Evolutionary conservation across 2,888 invertebrate genomes (phyloP).

Genomic region (Sepioteuthis lessoniana): DNA sequence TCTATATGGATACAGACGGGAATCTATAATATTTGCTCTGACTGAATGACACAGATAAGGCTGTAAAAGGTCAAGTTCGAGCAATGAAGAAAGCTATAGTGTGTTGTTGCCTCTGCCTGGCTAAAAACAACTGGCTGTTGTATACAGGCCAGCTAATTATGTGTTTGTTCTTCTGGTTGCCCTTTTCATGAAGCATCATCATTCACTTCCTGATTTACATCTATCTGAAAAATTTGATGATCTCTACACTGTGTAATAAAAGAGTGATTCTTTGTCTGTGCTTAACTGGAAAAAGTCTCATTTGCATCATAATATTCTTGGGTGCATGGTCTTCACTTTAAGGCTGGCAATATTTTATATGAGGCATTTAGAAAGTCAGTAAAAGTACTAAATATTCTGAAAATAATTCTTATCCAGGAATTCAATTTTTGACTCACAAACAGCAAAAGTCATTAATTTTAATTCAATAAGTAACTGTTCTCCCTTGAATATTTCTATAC

Average conservation of each 20-base stretch:
- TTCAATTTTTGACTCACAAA: no score
- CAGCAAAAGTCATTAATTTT: no score
- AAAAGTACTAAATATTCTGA: no score
- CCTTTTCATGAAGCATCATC: background rate
- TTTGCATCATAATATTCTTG: background rate
- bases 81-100: background rate
- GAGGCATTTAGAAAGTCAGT: no score
- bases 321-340: background rate
- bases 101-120: background rate
- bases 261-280: background rate
- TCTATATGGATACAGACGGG: background rate
- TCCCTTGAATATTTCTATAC: no score
- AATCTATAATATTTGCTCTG: constrained; percentile 24
- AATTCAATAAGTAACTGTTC: no score
- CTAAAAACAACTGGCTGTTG: background rate
- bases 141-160: background rate
- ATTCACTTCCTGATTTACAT: background rate
- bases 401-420: no score
- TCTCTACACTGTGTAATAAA: background rate
- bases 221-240: background rate
- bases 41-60: constrained; percentile 38
- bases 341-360: background rate
- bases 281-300: background rate
- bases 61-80: constrained; percentile 40
- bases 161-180: background rate